Percentiles rank a stretch among this genome's conserved stretches.
Conservation (phyloP, 2,113 vertebrate genomes). For the Alectura lathami region DNA sequence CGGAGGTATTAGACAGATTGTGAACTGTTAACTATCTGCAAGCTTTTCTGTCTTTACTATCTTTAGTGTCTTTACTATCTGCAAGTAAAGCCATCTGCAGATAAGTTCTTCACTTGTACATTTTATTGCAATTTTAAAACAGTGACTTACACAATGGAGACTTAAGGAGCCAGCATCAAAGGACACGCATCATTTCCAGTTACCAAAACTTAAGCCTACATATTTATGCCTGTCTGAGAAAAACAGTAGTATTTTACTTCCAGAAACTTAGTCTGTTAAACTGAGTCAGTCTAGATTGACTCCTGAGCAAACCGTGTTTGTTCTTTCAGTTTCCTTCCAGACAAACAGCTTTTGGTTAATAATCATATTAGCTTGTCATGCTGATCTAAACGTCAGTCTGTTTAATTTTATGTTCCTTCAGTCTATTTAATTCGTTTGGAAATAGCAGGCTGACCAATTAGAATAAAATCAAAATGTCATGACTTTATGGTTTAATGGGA, state of each 20-base stretch:
- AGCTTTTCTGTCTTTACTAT: not conserved
- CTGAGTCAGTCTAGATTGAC: not conserved
- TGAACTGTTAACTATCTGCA: not conserved
- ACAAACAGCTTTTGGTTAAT: not conserved
- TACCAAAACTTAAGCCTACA: constrained; percentile 4
- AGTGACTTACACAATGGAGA: constrained; percentile 21
- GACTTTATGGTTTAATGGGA: not conserved
- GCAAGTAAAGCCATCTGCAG: not conserved
- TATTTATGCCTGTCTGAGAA: not conserved
- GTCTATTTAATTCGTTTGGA: not conserved
- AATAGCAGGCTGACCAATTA: not conserved
- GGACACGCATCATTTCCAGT: constrained; percentile 11
- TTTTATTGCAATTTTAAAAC: constrained; percentile 23
- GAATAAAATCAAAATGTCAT: not conserved
- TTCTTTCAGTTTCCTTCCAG: not conserved
- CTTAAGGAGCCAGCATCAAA: not conserved
- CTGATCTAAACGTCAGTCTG: not conserved
- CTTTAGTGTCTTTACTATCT: too few relatives aligned
- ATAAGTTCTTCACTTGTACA: not conserved
- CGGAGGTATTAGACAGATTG: not conserved
- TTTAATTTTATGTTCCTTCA: not conserved
- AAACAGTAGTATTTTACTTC: not conserved
- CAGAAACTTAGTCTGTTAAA: not conserved
- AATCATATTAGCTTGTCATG: not conserved
- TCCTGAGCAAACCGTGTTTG: not conserved